Evolutionary conservation across 2,113 vertebrate genomes (phyloP).

Genomic region (Eublepharis macularius): DNA sequence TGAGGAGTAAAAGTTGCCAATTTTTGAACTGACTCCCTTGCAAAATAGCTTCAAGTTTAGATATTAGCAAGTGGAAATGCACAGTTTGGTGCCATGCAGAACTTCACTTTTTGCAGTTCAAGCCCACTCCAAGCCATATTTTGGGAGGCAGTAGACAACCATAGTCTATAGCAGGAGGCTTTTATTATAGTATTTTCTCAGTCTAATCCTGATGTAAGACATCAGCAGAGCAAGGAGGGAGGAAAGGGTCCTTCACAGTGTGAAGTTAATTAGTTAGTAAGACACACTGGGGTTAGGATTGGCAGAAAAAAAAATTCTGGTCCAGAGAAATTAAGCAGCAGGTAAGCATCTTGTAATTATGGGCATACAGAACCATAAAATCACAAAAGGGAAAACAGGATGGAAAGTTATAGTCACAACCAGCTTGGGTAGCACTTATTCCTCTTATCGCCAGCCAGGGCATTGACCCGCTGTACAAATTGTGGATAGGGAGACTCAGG

Average conservation of each 20-base stretch:
- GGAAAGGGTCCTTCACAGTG: neutral
- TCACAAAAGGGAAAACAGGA: neutral
- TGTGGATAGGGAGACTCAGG: slow-evolving; percentile 53
- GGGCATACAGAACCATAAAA: neutral
- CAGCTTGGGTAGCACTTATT: slow-evolving; percentile 43
- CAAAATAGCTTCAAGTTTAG: too few species aligned
- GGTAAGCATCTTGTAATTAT: slow-evolving; percentile 2
- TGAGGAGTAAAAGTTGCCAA: neutral
- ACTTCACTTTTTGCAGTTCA: too few species aligned
- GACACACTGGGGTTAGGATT: neutral
- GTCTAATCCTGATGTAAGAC: neutral
- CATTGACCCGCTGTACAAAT: slow-evolving; percentile 62
- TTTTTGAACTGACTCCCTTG: too few species aligned
- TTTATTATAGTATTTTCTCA: neutral
- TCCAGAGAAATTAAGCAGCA: neutral
- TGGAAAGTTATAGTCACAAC: slow-evolving; percentile 41
- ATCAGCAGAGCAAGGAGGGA: too few species aligned
- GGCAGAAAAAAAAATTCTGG: neutral
- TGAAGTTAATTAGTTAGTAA: neutral
- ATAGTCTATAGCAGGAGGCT: neutral
- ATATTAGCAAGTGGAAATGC: too few species aligned
- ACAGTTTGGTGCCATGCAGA: too few species aligned
- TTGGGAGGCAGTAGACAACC: neutral
- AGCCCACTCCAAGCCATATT: too few species aligned
- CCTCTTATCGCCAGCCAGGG: slow-evolving; percentile 51